Base-by-base conservation (phyloP, 2,888 invertebrate species). In the Tortricodes alternella region DNA sequence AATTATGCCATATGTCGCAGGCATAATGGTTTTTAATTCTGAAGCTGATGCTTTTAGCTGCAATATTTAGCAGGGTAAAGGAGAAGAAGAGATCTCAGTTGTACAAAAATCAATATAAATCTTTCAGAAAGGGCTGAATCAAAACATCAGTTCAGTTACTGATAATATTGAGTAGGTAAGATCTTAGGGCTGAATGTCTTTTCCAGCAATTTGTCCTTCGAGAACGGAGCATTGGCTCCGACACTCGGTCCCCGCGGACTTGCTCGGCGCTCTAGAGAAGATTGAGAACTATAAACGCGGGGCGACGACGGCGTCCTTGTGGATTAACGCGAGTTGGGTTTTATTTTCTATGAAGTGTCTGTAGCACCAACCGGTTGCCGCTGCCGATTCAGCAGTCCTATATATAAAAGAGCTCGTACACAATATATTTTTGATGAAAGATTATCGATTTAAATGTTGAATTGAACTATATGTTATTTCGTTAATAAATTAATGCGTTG, bases 231-330 rank as follows among this genome's bases (percentile, higher is more conserved):
- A 56, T 50, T 50, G 50, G 49, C 50, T 56, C 21, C 56, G 49
- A 50, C 56, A 21, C 16, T 56, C 56, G 37, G 56, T 56, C 73
- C 72, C 74, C 58, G 51, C 63, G 76, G 77, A 72, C 76, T 80
- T 76, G 65, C 68, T 65, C 69, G 62, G 61, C 66, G 65, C 66
- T 73, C 62, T 69, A 63, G 44, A 55, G 72, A 75, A 80, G 76
- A 78, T 78, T 77, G 76, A 69, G 71, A 74, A 77, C 78, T 78
- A 80, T 80, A 78, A 78, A 76, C 71, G 68, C 62, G 64, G 63
- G 59, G 65, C 64, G 61, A 62, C 61, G 63, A 57, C 57, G 46
- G 46, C 63, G 66, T 65, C 68, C 70, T 74, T 66, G 61, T 61
- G 71, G 69, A 73, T 72, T 69, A 73, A 67, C 67, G 44, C 43